These are phyloP conservation scores for Busseola fusca DNA, from an alignment of 2,888 invertebrate species.

Conservation along the genomic window DNA sequence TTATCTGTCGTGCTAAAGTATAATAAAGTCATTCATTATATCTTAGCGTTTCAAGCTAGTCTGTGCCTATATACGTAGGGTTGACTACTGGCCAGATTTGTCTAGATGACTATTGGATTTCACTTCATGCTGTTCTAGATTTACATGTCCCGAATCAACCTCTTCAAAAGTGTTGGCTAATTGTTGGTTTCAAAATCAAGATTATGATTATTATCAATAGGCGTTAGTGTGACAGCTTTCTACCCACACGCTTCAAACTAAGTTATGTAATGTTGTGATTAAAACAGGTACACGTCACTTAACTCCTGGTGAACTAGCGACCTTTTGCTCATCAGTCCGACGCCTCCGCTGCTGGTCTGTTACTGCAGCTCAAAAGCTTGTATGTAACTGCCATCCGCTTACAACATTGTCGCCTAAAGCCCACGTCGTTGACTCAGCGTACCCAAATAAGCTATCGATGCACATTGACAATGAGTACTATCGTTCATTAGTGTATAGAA, in stretches of 20 bases:
- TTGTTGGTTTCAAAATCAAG: background rate
- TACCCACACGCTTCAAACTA: background rate
- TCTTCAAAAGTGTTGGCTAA: background rate
- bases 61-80: background rate
- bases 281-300: background rate
- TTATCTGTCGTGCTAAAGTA: background rate
- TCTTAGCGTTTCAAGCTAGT: background rate
- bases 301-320: background rate
- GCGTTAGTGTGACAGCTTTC: background rate
- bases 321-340: background rate
- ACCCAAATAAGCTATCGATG: slow-evolving; percentile 53
- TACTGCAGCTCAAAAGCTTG: slow-evolving; percentile 8
- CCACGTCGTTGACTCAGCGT: slow-evolving; percentile 50
- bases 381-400: slow-evolving; percentile 18
- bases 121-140: background rate
- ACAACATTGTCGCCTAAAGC: slow-evolving; percentile 44
- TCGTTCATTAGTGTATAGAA: slow-evolving; percentile 55
- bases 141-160: background rate
- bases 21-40: slow-evolving; percentile 20
- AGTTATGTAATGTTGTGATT: background rate
- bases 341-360: background rate
- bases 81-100: background rate
- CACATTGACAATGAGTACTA: slow-evolving; percentile 55
- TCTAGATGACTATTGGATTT: background rate
- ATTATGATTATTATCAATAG: background rate